Evolutionary conservation across 2,888 invertebrate genomes (phyloP).

Genomic region (Hymenopus coronatus): DNA sequence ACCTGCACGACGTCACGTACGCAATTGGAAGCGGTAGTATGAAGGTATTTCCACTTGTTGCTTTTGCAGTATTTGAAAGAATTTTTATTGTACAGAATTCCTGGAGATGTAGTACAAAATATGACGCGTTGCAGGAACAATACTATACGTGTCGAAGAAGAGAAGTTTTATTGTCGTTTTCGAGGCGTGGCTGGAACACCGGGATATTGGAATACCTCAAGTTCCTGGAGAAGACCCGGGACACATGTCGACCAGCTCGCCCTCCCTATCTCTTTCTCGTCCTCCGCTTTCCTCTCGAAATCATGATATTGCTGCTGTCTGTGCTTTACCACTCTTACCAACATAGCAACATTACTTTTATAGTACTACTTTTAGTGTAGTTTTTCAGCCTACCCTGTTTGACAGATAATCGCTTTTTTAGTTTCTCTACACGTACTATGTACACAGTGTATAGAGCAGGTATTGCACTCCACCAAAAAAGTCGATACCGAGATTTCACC

Average conservation of each 20-base stretch:
- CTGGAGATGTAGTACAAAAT: neutral
- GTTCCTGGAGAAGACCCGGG: conserved; percentile 9
- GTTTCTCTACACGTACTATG: no score
- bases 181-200: neutral
- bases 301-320: neutral
- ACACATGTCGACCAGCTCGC: neutral
- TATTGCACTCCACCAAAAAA: no score
- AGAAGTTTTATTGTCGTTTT: neutral
- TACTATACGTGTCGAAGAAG: neutral
- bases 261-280: neutral
- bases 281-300: neutral
- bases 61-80: neutral
- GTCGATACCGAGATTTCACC: no score
- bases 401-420: no score
- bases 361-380: no score
- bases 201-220: conserved; percentile 28
- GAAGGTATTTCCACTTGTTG: neutral
- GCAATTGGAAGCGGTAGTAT: neutral
- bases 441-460: no score
- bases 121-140: neutral
- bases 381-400: no score
- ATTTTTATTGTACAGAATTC: neutral
- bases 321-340: neutral
- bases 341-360: no score
- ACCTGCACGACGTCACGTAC: neutral